A percentile compares a stretch with the other conserved stretches of the same genome.
Conservation (phyloP, 2,888 invertebrate genomes). For the Athalia rosae region DNA sequence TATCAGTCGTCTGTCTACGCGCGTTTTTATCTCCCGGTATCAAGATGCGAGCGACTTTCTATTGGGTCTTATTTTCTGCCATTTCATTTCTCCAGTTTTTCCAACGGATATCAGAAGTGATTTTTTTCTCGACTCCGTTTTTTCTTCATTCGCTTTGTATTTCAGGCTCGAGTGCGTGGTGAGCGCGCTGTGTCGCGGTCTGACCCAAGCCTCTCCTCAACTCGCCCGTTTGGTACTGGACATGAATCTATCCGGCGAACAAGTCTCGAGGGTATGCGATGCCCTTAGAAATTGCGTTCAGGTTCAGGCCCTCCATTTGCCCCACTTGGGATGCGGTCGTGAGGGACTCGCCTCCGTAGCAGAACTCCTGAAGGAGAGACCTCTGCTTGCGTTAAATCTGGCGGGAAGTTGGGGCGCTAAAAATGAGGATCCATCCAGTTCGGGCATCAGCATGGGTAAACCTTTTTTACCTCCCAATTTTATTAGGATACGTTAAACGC, state of each 20-base stretch:
- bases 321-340: conserved; percentile 76
- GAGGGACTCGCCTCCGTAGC: conserved; percentile 76
- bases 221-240: conserved; percentile 76
- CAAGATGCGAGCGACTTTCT: too few species aligned
- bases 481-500: background rate
- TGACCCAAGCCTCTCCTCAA: conserved; percentile 67
- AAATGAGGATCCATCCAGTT: conserved; percentile 75
- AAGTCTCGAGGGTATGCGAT: conserved; percentile 75
- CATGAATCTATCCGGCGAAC: conserved; percentile 75
- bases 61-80: too few species aligned
- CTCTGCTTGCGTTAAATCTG: conserved; percentile 75
- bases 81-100: too few species aligned
- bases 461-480: conserved; percentile 38
- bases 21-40: too few species aligned
- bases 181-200: conserved; percentile 74
- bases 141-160: background rate
- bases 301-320: conserved; percentile 75
- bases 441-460: conserved; percentile 75
- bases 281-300: conserved; percentile 75
- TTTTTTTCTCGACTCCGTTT: background rate
- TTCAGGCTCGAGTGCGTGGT: conserved; percentile 75
- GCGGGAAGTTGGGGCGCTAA: conserved; percentile 76
- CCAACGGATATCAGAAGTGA: too few species aligned
- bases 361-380: conserved; percentile 73
- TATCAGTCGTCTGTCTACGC: too few species aligned